Evolutionary conservation across 2,888 invertebrate species (phyloP).

Genomic region (Hirtodrosophila trivittata): DNA sequence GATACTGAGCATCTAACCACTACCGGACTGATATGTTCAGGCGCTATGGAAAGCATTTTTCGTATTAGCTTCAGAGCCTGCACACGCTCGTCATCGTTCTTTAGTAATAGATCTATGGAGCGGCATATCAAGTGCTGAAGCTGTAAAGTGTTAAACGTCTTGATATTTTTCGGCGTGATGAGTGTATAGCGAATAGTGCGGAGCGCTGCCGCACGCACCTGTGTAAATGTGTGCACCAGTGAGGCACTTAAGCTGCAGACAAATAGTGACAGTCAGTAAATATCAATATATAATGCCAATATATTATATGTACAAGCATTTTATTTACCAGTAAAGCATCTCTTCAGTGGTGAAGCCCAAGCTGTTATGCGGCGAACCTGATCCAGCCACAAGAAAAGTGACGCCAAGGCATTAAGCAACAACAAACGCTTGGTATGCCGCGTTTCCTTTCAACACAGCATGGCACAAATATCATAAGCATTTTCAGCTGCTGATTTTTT

Average conservation of each 20-base stretch:
- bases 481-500: slow-evolving; percentile 87
- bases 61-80: slow-evolving; percentile 93
- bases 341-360: slow-evolving; percentile 91
- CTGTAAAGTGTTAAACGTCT: slow-evolving; percentile 91
- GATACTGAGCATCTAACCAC: slow-evolving; percentile 92
- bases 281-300: no score
- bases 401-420: slow-evolving; percentile 94
- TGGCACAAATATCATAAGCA: slow-evolving; percentile 87
- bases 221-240: slow-evolving; percentile 93
- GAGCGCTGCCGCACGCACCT: slow-evolving; percentile 94
- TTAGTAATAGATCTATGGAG: slow-evolving; percentile 94
- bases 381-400: slow-evolving; percentile 85
- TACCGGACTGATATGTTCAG: slow-evolving; percentile 89
- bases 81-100: slow-evolving; percentile 95
- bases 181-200: slow-evolving; percentile 94
- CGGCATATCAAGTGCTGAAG: slow-evolving; percentile 92
- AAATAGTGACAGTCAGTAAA: background rate
- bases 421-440: slow-evolving; percentile 92
- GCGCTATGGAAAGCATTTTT: slow-evolving; percentile 87
- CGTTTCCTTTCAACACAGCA: slow-evolving; percentile 85
- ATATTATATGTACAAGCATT: background rate
- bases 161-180: slow-evolving; percentile 90
- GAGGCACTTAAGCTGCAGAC: slow-evolving; percentile 93
- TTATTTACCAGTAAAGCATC: slow-evolving; percentile 90
- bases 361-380: slow-evolving; percentile 60